phyloP scores from a whole-genome alignment of 2,888 invertebrate species.

The Slavum lentiscoides region DNA sequence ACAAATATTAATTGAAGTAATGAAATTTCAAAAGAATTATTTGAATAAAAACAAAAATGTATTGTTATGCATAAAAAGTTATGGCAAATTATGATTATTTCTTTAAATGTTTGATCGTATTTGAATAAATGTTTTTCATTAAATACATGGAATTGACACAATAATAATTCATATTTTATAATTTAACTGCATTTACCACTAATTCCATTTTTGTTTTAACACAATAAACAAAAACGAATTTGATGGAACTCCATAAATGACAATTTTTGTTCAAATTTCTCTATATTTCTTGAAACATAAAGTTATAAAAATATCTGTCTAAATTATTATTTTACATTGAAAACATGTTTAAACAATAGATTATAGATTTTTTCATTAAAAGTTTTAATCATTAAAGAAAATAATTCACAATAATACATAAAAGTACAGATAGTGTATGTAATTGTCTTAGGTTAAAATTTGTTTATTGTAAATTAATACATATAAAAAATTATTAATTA shows the following conservation, averaged over 20 bases:
- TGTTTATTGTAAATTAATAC: too few relatives aligned
- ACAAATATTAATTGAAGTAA: conserved; percentile 1
- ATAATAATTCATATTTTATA: not conserved
- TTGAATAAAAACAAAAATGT: not conserved
- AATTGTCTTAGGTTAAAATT: not conserved
- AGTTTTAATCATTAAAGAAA: not conserved
- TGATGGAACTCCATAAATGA: conserved; percentile 24
- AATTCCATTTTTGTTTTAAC: not conserved
- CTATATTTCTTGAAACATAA: not conserved
- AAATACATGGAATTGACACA: conserved; percentile 9
- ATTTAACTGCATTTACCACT: not conserved
- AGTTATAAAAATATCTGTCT: not conserved
- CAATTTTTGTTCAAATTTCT: conserved; percentile 1
- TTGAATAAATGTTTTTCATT: not conserved
- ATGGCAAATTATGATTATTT: too few relatives aligned
- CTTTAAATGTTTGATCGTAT: not conserved
- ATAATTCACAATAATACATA: not conserved
- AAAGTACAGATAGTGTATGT: not conserved
- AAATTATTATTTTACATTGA: not conserved
- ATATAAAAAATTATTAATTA: too few relatives aligned
- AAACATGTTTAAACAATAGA: not conserved
- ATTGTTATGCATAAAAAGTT: not conserved
- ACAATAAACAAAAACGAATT: not conserved
- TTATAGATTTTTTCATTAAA: not conserved
- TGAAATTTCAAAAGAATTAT: not conserved